Evolutionary conservation across 2,888 invertebrate genomes (phyloP).

Genomic region (Dynastes maya): DNA sequence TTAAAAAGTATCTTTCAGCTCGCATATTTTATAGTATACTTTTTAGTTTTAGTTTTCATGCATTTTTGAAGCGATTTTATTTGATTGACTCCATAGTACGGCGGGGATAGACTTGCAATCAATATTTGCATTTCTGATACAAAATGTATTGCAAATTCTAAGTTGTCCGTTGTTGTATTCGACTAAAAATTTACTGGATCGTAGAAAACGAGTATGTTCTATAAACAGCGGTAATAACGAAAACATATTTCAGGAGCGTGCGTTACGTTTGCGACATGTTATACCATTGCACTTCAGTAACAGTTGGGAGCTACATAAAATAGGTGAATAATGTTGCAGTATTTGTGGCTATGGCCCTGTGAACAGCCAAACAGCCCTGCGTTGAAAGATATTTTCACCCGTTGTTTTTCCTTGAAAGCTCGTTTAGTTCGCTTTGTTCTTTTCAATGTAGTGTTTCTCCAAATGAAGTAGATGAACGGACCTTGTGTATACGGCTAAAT

Average conservation of each 20-base stretch:
- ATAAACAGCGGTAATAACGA: background rate
- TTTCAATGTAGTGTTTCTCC: slow-evolving; percentile 1
- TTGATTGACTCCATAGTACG: no score
- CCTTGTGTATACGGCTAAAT: background rate
- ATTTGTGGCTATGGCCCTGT: slow-evolving; percentile 29
- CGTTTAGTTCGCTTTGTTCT: slow-evolving; percentile 20
- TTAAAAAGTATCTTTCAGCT: no score
- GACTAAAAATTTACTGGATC: background rate
- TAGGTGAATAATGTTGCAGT: slow-evolving; percentile 38
- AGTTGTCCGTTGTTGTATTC: no score
- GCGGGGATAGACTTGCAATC: no score
- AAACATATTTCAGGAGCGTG: slow-evolving; percentile 6
- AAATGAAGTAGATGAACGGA: slow-evolving; percentile 1
- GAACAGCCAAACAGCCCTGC: slow-evolving; percentile 12
- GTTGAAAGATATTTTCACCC: slow-evolving; percentile 17
- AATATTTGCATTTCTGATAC: no score
- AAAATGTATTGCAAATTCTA: no score
- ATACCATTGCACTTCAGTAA: slow-evolving; percentile 16
- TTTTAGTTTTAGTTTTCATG: no score
- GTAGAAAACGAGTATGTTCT: background rate
- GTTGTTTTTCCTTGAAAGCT: slow-evolving; percentile 8
- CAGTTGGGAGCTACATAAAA: slow-evolving; percentile 42
- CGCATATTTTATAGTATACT: no score
- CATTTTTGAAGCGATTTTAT: no score
- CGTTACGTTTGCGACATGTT: slow-evolving; percentile 20